Base-by-base conservation (phyloP, 2,888 invertebrate species). In the Caenorhabditis afra region DNA sequence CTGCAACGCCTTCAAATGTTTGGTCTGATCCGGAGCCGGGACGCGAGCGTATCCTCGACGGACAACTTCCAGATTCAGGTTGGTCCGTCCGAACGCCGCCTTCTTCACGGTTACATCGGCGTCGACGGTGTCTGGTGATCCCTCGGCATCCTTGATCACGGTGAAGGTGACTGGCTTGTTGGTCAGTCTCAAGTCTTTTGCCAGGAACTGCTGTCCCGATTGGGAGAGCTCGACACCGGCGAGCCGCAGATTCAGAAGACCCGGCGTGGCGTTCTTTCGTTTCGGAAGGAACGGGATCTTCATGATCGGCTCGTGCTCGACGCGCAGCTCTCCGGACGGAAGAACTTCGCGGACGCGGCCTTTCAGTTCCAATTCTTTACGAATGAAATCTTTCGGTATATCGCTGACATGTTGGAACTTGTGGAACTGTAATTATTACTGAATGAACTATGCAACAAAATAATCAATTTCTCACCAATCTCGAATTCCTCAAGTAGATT, bases 41-140 rank as follows among this genome's bases (percentile, higher is more conserved):
- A 90, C 87, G 18, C 87, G 79, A n/a, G 89, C 90, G 66, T 89
- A 87, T 16, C 90, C 90, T 10, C 86, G 81, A 16, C 90, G 87
- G 18, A 90, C 85, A 47, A 90, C 77, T 62, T 90, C 90, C 29
- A 87, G 58, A 77, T 90, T 90, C 58, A 90, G 71, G 66, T 89
- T 90, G 12, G 86, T 83, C 18, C 85, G 80, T n/a, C 81, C 67
- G n/a, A 90, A 61, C 23, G 81, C 73, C 14, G 87, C 87, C 79
- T 85, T 88, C 61, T 88, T 89, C 41, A 88, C 79, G 20, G 85
- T 87, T 16, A 90, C 82, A 64, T 90, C 90, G 47, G 83, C 84
- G 62, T 89, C 90, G 35, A 82, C 82, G 22, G 77, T 67, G 64
- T 90, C 86, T 16, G 82, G 70, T 41, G 84, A 62, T n/a, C 80